A percentile compares a stretch with the other conserved stretches of the same genome.
Evolutionary conservation across 2,113 vertebrate species (phyloP).

Genomic region (Phyllostomus discolor): DNA sequence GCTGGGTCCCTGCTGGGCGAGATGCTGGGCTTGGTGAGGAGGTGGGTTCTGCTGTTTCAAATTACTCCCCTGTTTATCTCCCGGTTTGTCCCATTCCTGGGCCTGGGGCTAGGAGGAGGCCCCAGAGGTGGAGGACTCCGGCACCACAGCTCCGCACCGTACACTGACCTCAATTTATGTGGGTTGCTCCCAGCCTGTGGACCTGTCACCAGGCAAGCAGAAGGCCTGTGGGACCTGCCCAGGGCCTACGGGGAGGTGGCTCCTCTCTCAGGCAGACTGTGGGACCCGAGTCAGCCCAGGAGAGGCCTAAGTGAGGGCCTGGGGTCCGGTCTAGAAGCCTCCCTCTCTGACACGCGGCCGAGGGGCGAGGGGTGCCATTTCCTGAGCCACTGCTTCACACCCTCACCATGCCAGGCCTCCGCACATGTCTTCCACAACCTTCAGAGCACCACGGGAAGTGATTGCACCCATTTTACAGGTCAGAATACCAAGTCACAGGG

Average conservation of each 20-base stretch:
- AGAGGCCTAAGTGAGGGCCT: not conserved
- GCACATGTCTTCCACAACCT: too few species aligned
- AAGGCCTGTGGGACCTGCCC: not conserved
- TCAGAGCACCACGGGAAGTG: not conserved
- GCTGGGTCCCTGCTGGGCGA: not conserved
- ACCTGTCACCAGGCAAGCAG: not conserved
- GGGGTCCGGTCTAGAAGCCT: not conserved
- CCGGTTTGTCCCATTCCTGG: conserved; percentile 2
- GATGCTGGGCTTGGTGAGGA: not conserved
- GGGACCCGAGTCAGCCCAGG: not conserved
- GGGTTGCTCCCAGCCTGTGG: conserved; percentile 44
- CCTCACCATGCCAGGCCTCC: not conserved
- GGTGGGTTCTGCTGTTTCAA: not conserved
- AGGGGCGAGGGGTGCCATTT: not conserved
- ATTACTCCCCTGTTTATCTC: conserved; percentile 38
- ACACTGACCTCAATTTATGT: conserved; percentile 54
- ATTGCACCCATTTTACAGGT: not conserved
- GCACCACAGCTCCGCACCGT: not conserved
- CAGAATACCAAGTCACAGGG: not conserved
- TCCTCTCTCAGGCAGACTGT: not conserved
- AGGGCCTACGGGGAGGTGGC: not conserved
- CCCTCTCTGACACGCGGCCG: not conserved
- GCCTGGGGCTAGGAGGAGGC: not conserved
- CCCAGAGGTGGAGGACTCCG: not conserved
- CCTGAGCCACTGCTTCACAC: not conserved